Evolutionary conservation across 2,113 vertebrate species (phyloP).

Genomic region (Oryzias curvinotus): DNA sequence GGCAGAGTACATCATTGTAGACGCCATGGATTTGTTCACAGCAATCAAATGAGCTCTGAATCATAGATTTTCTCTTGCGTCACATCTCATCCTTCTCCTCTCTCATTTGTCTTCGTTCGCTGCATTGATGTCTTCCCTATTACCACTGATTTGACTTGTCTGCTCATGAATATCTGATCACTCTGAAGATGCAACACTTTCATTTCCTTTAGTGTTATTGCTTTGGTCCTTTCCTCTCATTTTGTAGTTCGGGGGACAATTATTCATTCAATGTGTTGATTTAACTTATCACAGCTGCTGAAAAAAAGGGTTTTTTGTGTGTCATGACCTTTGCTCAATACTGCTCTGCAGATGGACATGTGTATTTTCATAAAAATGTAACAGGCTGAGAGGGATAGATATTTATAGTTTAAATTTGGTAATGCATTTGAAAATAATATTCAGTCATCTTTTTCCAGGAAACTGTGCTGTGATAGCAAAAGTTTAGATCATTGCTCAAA

Average conservation of each 20-base stretch:
- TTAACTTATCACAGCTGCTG: conserved; percentile 10
- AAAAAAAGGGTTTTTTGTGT: background rate
- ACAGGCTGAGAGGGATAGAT: too few relatives aligned
- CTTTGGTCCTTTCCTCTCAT: conserved; percentile 10
- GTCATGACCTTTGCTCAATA: conserved; percentile 1
- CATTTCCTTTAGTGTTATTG: conserved; percentile 33
- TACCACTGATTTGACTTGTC: conserved; percentile 64
- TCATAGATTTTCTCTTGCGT: conserved; percentile 31
- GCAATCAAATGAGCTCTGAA: conserved; percentile 40
- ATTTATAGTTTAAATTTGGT: too few relatives aligned
- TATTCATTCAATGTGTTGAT: conserved; percentile 17
- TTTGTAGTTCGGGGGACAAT: conserved; percentile 25
- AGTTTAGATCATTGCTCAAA: too few relatives aligned
- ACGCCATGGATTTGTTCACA: conserved; percentile 30
- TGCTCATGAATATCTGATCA: conserved; percentile 65
- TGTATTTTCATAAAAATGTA: too few relatives aligned
- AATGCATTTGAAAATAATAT: too few relatives aligned
- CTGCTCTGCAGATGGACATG: too few relatives aligned
- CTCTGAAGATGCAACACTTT: conserved; percentile 45
- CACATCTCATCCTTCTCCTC: conserved; percentile 18
- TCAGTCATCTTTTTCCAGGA: too few relatives aligned
- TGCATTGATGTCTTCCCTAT: conserved; percentile 48
- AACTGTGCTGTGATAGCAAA: too few relatives aligned
- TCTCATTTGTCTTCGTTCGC: conserved; percentile 49
- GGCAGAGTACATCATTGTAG: conserved; percentile 5